These are phyloP conservation scores for Eptatretus burgeri DNA, from an alignment of 2,113 vertebrate genomes.

Conservation along the genomic window DNA sequence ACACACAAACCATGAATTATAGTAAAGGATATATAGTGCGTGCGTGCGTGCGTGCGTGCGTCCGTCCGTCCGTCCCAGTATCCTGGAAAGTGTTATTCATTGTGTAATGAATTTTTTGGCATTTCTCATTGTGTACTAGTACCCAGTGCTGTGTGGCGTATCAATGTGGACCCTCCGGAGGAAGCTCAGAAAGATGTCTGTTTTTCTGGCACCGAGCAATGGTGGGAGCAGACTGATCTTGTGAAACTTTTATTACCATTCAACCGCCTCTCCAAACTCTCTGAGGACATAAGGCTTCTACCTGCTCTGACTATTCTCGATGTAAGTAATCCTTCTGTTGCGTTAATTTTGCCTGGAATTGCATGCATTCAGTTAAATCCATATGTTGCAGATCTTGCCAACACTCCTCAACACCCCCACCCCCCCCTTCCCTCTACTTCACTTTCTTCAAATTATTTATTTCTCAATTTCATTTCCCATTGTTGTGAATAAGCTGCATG, in stretches of 20 bases:
- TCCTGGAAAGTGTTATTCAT: background rate
- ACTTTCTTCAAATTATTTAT: too few species aligned
- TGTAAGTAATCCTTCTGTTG: slow-evolving; percentile 21
- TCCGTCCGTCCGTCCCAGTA: background rate
- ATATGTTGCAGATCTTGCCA: too few species aligned
- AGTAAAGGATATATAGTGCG: fast-evolving
- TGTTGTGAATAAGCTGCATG: too few species aligned
- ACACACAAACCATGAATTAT: too few species aligned
- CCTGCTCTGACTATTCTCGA: slow-evolving; percentile 42
- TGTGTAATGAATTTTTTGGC: fast-evolving
- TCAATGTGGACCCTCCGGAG: slow-evolving; percentile 48
- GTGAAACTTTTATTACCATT: slow-evolving; percentile 59
- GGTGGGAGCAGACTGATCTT: slow-evolving; percentile 87
- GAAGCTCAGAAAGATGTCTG: slow-evolving; percentile 36
- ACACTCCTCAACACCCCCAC: too few species aligned
- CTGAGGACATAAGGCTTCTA: slow-evolving; percentile 43
- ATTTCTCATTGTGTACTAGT: slow-evolving; percentile 18
- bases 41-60: background rate
- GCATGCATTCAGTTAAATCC: too few species aligned
- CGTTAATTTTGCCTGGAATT: too few species aligned
- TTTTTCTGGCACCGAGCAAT: slow-evolving; percentile 34
- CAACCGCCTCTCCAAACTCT: slow-evolving; percentile 43
- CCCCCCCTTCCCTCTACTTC: too few species aligned
- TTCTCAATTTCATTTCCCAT: too few species aligned
- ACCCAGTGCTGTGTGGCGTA: slow-evolving; percentile 47